Percentiles rank a stretch among this genome's conserved stretches.
Evolutionary conservation across 2,113 vertebrate species (phyloP).

Genomic region (Phylloscopus whistleri): DNA sequence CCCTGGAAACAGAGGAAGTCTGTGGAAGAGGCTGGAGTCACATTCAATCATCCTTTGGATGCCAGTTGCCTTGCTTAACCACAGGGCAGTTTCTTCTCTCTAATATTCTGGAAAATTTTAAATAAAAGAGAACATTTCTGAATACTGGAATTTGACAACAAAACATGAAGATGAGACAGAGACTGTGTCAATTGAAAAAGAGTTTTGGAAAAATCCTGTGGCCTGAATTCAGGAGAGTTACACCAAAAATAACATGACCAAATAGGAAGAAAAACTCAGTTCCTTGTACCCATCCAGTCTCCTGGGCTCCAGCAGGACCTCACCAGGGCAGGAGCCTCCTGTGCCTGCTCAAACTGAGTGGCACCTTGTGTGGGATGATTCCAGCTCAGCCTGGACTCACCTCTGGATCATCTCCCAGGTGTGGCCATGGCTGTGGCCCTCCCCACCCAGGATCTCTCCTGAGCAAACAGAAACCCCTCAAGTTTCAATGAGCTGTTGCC

Average conservation of each 20-base stretch:
- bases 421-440: not conserved
- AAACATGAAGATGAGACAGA: not conserved
- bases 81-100: constrained; percentile 21
- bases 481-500: not conserved
- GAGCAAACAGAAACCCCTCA: not conserved
- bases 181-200: constrained; percentile 23
- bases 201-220: constrained; percentile 38
- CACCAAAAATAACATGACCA: constrained; percentile 34
- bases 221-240: not conserved
- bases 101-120: constrained; percentile 34
- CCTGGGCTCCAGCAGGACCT: not conserved
- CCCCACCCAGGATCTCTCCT: not conserved
- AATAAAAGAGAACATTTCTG: constrained; percentile 28
- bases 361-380: not conserved
- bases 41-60: not conserved
- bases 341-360: not conserved
- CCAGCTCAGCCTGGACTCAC: not conserved
- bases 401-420: not conserved
- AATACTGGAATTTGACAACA: constrained; percentile 14
- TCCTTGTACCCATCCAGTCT: not conserved
- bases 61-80: not conserved
- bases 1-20: not conserved
- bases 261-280: constrained; percentile 8
- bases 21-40: constrained; percentile 9
- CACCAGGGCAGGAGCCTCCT: accelerated